These are phyloP conservation scores for Thalassophryne amazonica DNA, from an alignment of 2,797 vertebrate genomes.

Conservation along the genomic window DNA sequence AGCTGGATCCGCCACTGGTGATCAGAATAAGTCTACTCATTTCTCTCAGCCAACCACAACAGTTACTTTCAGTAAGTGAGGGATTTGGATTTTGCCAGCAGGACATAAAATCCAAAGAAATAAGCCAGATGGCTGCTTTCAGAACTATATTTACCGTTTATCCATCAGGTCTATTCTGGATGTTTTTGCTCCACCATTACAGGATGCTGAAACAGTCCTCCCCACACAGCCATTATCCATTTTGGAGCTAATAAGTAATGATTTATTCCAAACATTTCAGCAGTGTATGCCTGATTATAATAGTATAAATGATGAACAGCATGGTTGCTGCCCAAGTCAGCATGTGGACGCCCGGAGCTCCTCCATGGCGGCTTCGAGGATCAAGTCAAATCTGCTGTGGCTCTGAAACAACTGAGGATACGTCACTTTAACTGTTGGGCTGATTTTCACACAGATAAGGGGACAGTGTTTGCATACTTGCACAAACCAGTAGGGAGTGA, in stretches of 20 bases:
- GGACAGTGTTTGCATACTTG: conserved; percentile 69
- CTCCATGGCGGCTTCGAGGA: conserved; percentile 12
- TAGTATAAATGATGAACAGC: conserved; percentile 18
- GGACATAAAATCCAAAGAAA: conserved; percentile 46
- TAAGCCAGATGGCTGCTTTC: conserved; percentile 33
- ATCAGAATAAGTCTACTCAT: conserved; percentile 39
- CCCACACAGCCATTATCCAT: conserved; percentile 16
- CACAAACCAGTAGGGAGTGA: conserved; percentile 40
- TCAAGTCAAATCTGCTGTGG: conserved; percentile 53
- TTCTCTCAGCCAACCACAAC: conserved; percentile 40
- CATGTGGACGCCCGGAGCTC: conserved; percentile 18
- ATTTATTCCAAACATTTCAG: conserved; percentile 8
- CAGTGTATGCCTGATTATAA: conserved; percentile 5
- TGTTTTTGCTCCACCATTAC: conserved; percentile 13
- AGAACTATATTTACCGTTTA: conserved; percentile 41
- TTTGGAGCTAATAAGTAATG: conserved; percentile 26
- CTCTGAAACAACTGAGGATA: conserved; percentile 51
- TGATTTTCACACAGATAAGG: conserved; percentile 75
- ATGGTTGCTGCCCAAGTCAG: conserved; percentile 19
- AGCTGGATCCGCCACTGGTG: no score
- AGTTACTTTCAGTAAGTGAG: conserved; percentile 47
- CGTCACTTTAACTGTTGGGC: conserved; percentile 61
- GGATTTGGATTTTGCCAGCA: conserved; percentile 41
- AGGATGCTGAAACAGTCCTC: conserved; percentile 14
- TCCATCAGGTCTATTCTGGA: conserved; percentile 16